Conservation (phyloP, 2,888 invertebrate genomes). For the Lobophora halterata region DNA sequence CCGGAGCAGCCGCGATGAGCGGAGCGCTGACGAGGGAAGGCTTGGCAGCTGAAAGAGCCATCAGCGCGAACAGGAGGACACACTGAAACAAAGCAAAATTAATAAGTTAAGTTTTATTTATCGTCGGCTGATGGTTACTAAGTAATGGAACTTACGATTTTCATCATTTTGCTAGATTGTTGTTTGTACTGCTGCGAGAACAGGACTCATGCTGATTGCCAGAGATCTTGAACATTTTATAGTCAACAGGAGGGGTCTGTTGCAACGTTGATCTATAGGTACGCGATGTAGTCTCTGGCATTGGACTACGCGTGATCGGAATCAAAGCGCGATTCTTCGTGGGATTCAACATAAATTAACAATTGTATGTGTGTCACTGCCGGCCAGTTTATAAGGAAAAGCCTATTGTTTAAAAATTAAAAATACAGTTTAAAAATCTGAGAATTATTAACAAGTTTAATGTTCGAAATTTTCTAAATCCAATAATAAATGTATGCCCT, state of each 20-base stretch:
- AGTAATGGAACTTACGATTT: constrained; percentile 71
- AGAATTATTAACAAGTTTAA: no score
- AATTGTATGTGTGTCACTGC: constrained; percentile 27
- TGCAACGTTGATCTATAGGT: constrained; percentile 47
- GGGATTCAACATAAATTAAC: constrained; percentile 44
- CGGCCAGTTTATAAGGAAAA: constrained; percentile 16
- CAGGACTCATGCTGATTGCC: constrained; percentile 50
- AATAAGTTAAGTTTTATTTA: not conserved
- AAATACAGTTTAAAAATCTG: no score
- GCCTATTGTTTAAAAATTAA: constrained; percentile 7
- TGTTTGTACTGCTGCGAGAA: constrained; percentile 49
- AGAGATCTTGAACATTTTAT: constrained; percentile 54
- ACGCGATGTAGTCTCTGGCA: constrained; percentile 61
- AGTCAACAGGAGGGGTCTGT: constrained; percentile 41
- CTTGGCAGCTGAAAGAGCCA: constrained; percentile 62
- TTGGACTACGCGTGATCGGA: constrained; percentile 67
- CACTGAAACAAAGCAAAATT: constrained; percentile 41
- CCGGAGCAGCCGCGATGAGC: constrained; percentile 60
- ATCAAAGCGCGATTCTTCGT: constrained; percentile 42
- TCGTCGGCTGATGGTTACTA: no score
- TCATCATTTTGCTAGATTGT: constrained; percentile 65
- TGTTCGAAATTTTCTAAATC: no score
- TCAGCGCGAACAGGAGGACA: constrained; percentile 56
- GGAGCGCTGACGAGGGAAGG: constrained; percentile 57
- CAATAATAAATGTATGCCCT: no score